These are phyloP conservation scores for Drosophila silvestris DNA, from an alignment of 2,888 invertebrate genomes.

Conservation along the genomic window DNA sequence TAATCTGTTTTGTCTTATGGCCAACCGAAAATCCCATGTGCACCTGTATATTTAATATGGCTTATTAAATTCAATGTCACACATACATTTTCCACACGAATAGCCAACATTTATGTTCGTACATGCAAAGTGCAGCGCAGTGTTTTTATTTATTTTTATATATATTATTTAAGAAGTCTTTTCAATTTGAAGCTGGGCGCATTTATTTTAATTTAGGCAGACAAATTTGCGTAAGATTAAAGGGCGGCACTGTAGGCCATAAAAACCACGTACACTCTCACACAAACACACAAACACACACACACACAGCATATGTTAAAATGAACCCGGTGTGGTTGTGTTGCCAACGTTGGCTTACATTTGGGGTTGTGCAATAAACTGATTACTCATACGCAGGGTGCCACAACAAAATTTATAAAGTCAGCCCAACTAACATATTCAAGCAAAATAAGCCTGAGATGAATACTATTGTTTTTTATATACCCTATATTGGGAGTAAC, in stretches of 20 bases:
- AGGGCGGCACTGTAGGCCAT: constrained; percentile 46
- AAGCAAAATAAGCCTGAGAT: constrained; percentile 1
- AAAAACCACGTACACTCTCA: constrained; percentile 43
- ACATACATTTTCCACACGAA: constrained; percentile 28
- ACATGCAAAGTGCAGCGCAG: constrained; percentile 30
- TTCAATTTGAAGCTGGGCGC: constrained; percentile 33
- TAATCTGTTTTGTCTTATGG: not conserved
- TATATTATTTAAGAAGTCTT: constrained; percentile 12
- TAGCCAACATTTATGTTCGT: constrained; percentile 45
- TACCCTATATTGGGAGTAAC: not conserved
- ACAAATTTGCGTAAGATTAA: constrained; percentile 69
- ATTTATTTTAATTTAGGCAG: constrained; percentile 72
- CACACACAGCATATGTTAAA: constrained; percentile 9
- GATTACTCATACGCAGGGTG: constrained; percentile 71
- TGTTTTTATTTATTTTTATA: constrained; percentile 17
- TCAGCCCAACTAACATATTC: constrained; percentile 41
- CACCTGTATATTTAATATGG: constrained; percentile 41
- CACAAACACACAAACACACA: not conserved
- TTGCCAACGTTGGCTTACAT: constrained; percentile 14
- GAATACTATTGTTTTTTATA: not conserved
- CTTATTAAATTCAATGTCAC: constrained; percentile 43
- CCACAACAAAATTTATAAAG: constrained; percentile 57
- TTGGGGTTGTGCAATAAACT: constrained; percentile 64
- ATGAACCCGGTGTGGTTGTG: constrained; percentile 1
- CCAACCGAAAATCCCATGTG: not conserved